These are phyloP conservation scores for Desmophyllum pertusum DNA, from an alignment of 92 coral and sea anemone species.

Conservation along the genomic window DNA sequence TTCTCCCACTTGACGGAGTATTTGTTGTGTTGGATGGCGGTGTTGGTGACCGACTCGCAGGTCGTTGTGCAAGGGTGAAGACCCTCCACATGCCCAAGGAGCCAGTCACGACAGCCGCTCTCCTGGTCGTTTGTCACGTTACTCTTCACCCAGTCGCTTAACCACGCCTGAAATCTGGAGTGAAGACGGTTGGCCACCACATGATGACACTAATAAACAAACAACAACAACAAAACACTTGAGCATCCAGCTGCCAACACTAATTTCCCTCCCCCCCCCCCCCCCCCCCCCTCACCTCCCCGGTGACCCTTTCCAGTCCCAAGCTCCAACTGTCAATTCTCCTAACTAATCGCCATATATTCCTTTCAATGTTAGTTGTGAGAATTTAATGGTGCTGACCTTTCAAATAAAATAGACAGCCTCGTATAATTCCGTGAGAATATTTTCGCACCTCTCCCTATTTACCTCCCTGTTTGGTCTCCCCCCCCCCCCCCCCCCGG, in stretches of 20 bases:
- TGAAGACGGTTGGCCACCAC: constrained; percentile 80
- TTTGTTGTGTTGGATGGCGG: constrained; percentile 77
- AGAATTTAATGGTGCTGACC: neutral
- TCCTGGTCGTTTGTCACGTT: constrained; percentile 87
- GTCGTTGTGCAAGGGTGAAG: constrained; percentile 87
- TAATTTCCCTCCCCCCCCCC: no score
- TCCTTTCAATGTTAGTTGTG: neutral
- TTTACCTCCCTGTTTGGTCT: neutral
- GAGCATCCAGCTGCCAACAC: neutral
- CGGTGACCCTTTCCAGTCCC: neutral
- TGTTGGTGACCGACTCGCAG: constrained; percentile 64
- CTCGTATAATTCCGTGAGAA: neutral
- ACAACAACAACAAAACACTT: constrained; percentile 12
- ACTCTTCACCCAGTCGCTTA: constrained; percentile 76
- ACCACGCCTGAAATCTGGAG: constrained; percentile 85
- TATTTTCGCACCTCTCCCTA: neutral
- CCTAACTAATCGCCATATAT: neutral
- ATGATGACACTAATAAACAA: constrained; percentile 74
- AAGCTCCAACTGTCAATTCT: neutral
- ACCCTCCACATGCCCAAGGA: constrained; percentile 92
- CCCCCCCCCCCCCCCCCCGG: no score
- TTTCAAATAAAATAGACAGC: neutral
- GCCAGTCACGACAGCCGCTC: constrained; percentile 83
- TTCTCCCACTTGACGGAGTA: constrained; percentile 83
- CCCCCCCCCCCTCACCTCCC: no score